Conservation (phyloP, 2,113 vertebrate species). For the Emberiza fucata region DNA sequence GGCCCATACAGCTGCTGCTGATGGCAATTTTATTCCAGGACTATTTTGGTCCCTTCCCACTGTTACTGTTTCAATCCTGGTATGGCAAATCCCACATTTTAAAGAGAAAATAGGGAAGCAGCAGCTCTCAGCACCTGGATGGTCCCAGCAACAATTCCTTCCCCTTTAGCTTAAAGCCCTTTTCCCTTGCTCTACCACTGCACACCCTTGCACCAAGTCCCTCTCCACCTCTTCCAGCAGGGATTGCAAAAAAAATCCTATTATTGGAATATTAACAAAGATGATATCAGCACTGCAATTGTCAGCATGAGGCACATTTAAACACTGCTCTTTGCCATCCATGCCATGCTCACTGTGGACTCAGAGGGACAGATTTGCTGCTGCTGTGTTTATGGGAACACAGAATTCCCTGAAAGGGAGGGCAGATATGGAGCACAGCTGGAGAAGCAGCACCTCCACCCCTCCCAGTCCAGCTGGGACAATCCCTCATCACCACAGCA, state of each 20-base stretch:
- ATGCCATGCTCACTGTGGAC: not conserved
- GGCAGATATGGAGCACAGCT: not conserved
- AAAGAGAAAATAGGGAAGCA: not conserved
- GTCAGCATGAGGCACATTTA: not conserved
- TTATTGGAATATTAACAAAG: not conserved
- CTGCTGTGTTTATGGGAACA: rapidly evolving
- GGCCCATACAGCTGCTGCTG: not conserved
- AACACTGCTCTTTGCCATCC: not conserved
- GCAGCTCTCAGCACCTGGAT: not conserved
- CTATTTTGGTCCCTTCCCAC: not conserved
- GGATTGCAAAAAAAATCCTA: not conserved
- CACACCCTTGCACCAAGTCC: not conserved
- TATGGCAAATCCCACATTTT: not conserved
- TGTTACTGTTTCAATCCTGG: not conserved
- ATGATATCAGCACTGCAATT: not conserved
- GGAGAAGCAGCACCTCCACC: not conserved
- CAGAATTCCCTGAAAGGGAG: not conserved
- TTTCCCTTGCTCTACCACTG: not conserved
- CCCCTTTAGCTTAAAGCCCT: not conserved
- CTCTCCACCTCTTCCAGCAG: not conserved
- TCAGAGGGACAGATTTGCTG: not conserved
- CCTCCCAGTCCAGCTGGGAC: not conserved
- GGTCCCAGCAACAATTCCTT: not conserved
- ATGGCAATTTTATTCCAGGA: not conserved
- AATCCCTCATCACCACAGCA: not conserved